Evolutionary conservation across 2,797 vertebrate genomes (phyloP).

Genomic region (Poeciliopsis paucimaculata): DNA sequence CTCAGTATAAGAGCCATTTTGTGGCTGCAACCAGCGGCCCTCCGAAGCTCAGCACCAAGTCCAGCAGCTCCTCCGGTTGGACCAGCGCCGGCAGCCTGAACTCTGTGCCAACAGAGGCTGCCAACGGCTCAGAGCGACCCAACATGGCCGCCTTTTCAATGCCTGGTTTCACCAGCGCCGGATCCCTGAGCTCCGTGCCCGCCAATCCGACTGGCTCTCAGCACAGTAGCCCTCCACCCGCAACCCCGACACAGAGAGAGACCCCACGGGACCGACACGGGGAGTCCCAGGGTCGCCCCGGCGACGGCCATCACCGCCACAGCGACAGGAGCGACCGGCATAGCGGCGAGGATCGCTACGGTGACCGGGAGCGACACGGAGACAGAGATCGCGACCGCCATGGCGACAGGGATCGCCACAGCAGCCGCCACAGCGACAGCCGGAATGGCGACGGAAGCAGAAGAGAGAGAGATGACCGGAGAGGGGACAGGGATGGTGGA

Average conservation of each 20-base stretch:
- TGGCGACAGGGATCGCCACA: slow-evolving; percentile 75
- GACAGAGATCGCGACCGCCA: slow-evolving; percentile 75
- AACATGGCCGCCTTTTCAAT: slow-evolving; percentile 55
- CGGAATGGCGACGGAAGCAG: slow-evolving; percentile 81
- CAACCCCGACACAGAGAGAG: slow-evolving; percentile 70
- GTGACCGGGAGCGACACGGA: slow-evolving; percentile 77
- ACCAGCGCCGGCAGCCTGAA: slow-evolving; percentile 96
- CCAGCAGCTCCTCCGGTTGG: slow-evolving; percentile 90
- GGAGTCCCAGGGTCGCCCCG: slow-evolving; percentile 77
- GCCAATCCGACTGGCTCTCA: slow-evolving; percentile 69
- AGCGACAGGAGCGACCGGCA: slow-evolving; percentile 70
- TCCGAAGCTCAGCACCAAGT: slow-evolving; percentile 90
- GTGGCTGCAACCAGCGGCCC: slow-evolving; percentile 91
- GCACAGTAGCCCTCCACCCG: slow-evolving; percentile 47
- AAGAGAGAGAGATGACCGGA: slow-evolving; percentile 77
- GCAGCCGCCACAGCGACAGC: slow-evolving; percentile 79
- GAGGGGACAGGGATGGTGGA: slow-evolving; percentile 77
- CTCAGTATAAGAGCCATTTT: slow-evolving; percentile 98
- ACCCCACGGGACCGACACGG: slow-evolving; percentile 70
- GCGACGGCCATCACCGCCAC: slow-evolving; percentile 77
- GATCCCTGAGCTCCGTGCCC: slow-evolving; percentile 90
- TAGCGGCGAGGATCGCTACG: slow-evolving; percentile 67
- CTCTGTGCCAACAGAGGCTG: slow-evolving; percentile 86
- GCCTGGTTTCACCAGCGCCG: slow-evolving; percentile 91
- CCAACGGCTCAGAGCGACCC: slow-evolving; percentile 75